phyloP scores from a whole-genome alignment of 2,797 vertebrate genomes.

The Amblyopsis hoosieri region DNA sequence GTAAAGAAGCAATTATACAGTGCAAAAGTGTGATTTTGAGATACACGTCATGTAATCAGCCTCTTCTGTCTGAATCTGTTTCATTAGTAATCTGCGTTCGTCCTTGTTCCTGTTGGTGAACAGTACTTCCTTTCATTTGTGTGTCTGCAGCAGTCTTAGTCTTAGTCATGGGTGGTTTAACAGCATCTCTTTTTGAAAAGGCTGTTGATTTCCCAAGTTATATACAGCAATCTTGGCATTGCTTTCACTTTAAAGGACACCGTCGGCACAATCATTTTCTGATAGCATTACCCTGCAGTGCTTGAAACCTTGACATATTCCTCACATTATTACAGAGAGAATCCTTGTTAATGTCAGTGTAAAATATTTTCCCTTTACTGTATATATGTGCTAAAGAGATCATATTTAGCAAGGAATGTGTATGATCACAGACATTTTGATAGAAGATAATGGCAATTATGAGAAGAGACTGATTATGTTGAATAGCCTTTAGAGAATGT shows the following conservation, averaged over 20 bases:
- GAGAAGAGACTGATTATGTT: no score
- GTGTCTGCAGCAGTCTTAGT: constrained; percentile 67
- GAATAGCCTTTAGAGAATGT: constrained; percentile 9
- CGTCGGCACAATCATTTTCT: constrained; percentile 61
- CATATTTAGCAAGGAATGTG: constrained; percentile 22
- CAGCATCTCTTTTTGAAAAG: constrained; percentile 57
- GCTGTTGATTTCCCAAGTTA: constrained; percentile 63
- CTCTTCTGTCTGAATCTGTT: constrained; percentile 62
- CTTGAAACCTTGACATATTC: constrained; percentile 44
- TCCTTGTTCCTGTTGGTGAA: constrained; percentile 71
- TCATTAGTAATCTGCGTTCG: constrained; percentile 77
- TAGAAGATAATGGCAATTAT: no score
- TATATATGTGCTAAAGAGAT: constrained; percentile 24
- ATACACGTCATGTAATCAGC: constrained; percentile 51
- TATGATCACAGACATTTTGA: neutral
- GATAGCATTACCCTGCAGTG: constrained; percentile 62
- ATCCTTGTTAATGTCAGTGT: constrained; percentile 36
- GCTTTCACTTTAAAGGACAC: constrained; percentile 58
- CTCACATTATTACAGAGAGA: constrained; percentile 52
- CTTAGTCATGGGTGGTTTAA: constrained; percentile 72
- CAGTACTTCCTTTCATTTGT: constrained; percentile 74
- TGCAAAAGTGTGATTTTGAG: constrained; percentile 18
- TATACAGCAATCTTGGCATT: constrained; percentile 64
- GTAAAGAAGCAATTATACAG: constrained; percentile 11
- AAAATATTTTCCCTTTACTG: neutral